A percentile compares a stretch with the other conserved stretches of the same genome.
phyloP scores from a whole-genome alignment of 2,797 vertebrate species.

The Gymnothorax reevesii region DNA sequence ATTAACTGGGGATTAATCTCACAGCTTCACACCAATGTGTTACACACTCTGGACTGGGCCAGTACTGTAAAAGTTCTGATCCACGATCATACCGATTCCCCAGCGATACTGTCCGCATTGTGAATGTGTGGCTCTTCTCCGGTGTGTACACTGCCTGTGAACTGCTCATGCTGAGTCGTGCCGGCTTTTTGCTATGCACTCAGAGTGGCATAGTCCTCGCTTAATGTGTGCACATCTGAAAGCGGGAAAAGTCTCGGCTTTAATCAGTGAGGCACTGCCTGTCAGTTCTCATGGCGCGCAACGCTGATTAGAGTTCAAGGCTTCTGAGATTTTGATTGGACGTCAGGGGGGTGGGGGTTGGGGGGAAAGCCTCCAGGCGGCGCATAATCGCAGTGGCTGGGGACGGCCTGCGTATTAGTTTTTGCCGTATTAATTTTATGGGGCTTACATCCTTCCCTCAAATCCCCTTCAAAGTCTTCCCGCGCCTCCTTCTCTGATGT shows the following conservation, averaged over 20 bases:
- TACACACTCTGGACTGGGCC: background rate
- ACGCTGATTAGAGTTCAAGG: background rate
- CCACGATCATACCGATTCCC: background rate
- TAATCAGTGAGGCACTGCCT: slow-evolving; percentile 3
- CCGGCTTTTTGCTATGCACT: background rate
- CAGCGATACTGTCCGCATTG: too few relatives aligned
- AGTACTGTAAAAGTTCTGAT: background rate
- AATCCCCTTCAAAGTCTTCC: background rate
- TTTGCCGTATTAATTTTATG: slow-evolving; percentile 16
- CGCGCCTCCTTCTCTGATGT: background rate
- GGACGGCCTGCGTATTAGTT: background rate
- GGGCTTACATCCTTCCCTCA: slow-evolving; percentile 8
- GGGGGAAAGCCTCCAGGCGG: background rate
- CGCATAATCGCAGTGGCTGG: background rate
- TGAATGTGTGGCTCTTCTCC: background rate
- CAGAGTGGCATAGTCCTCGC: background rate
- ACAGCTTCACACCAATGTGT: too few relatives aligned
- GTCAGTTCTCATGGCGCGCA: background rate
- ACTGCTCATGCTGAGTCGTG: background rate
- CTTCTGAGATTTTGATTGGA: background rate
- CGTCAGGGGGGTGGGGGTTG: background rate
- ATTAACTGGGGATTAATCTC: too few relatives aligned
- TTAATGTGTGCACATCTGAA: background rate
- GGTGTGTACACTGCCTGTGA: background rate
- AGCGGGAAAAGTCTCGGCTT: background rate